Conservation (phyloP, 1,140 invertebrate species). For the Asobara japonica region DNA sequence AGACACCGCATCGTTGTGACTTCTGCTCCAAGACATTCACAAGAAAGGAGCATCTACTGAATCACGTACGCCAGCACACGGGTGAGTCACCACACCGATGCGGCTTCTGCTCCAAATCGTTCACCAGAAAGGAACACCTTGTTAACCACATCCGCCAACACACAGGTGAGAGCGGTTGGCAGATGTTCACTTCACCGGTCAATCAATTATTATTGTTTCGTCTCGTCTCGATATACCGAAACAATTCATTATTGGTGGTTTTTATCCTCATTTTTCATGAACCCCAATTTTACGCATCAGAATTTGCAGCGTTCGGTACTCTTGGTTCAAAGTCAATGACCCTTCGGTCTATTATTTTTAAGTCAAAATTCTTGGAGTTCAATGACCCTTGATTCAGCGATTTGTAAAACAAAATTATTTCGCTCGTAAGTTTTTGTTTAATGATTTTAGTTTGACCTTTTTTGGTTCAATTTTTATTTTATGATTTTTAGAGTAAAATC, state of each 20-base stretch:
- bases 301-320: too few relatives aligned
- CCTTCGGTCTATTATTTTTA: too few relatives aligned
- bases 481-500: too few relatives aligned
- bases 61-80: conserved; percentile 85
- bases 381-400: too few relatives aligned
- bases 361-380: too few relatives aligned
- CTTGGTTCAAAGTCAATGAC: too few relatives aligned
- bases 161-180: conserved; percentile 73
- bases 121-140: conserved; percentile 84
- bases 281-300: not conserved
- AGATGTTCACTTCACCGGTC: conserved; percentile 58
- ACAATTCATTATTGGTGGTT: conserved; percentile 10
- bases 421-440: too few relatives aligned
- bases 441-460: too few relatives aligned
- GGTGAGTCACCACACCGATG: conserved; percentile 85
- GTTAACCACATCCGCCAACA: conserved; percentile 80
- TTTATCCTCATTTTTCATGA: not conserved
- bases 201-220: conserved; percentile 48
- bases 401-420: too few relatives aligned
- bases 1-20: conserved; percentile 86
- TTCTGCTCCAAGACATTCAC: conserved; percentile 87
- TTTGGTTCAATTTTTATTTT: too few relatives aligned
- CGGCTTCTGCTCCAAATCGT: conserved; percentile 83
- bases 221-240: conserved; percentile 35
- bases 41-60: conserved; percentile 82